Base-by-base conservation (phyloP, 2,797 vertebrate genomes). In the Danio choprae region DNA sequence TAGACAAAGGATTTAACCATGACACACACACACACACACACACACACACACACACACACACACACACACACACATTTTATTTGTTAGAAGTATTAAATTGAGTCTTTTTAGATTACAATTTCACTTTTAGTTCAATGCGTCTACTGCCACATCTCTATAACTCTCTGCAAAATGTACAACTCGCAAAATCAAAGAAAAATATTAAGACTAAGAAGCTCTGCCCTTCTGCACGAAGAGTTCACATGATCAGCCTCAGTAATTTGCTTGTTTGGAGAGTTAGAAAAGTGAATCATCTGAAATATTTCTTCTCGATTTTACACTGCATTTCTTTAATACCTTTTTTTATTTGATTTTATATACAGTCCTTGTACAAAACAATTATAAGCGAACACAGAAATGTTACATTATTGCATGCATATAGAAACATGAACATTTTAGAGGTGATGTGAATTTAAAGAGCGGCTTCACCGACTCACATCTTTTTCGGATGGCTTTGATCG, bases 391-490 rank as follows among this genome's bases (percentile, higher is more conserved):
- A 59, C 20, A 29, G 4, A 72, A 53, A 62, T 53, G 18, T 7
- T 51, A 44, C n/a, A 16, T 40, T 12, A 5, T 13, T 20, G 38
- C 4, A 29, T 69, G 5, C 43, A 41, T 59, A 11, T 60, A 9
- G 43, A 79, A 60, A 43, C 4, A 36, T 36, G 41, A 4, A 12
- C 1, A 44, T 51, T 62, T 2, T 13, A n/a, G 2, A 38, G 10
- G 9, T 15, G 60, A 65, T 15, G 43, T 53, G 2, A 67, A 22
- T 15, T 41, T 9, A n/a, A 18, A 36, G 7, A 63, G 58, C 5
- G 16, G 16, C 40, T 55, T 70, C 67, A 4, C 15, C 16, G 59
- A 86, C 92, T 91, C 78, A 94, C 92, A 0, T 91, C 90, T 91
- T 81, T 88, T 93, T 81, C 88, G 88, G 71, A 93, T 60, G 55